Evolutionary conservation across 2,888 invertebrate species (phyloP).

Genomic region (Heliconius erato): DNA sequence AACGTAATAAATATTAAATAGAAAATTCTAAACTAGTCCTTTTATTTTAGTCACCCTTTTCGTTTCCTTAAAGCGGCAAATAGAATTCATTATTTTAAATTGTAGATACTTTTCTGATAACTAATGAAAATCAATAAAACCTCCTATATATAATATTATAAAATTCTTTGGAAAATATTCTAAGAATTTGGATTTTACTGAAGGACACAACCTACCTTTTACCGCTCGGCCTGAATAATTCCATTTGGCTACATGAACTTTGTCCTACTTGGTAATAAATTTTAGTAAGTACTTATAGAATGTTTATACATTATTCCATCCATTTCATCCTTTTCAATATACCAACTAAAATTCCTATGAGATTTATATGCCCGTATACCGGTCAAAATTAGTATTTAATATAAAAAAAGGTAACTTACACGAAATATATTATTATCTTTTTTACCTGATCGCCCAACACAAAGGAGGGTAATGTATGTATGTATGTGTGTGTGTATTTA

Average conservation of each 20-base stretch:
- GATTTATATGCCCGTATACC: not conserved
- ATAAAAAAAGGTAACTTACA: not conserved
- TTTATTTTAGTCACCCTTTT: not conserved
- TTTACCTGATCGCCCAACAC: no score
- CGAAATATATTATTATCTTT: no score
- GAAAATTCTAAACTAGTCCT: not conserved
- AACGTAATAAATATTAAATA: slow-evolving; percentile 1
- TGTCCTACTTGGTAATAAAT: slow-evolving; percentile 14
- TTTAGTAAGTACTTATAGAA: slow-evolving; percentile 5
- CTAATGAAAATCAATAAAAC: not conserved
- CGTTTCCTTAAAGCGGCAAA: not conserved
- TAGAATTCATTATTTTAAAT: not conserved
- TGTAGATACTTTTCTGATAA: not conserved
- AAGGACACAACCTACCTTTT: not conserved
- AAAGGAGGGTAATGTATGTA: no score
- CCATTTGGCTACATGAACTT: slow-evolving; percentile 24
- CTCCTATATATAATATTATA: not conserved
- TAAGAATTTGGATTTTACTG: slow-evolving; percentile 3
- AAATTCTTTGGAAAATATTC: slow-evolving; percentile 13
- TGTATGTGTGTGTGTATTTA: no score
- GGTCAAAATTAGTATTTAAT: not conserved
- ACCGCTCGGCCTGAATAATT: slow-evolving; percentile 6
- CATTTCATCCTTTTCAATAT: slow-evolving; percentile 6
- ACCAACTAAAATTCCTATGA: not conserved
- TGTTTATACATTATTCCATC: not conserved